Conservation (phyloP, 2,797 vertebrate genomes). For the Zalophus californianus region DNA sequence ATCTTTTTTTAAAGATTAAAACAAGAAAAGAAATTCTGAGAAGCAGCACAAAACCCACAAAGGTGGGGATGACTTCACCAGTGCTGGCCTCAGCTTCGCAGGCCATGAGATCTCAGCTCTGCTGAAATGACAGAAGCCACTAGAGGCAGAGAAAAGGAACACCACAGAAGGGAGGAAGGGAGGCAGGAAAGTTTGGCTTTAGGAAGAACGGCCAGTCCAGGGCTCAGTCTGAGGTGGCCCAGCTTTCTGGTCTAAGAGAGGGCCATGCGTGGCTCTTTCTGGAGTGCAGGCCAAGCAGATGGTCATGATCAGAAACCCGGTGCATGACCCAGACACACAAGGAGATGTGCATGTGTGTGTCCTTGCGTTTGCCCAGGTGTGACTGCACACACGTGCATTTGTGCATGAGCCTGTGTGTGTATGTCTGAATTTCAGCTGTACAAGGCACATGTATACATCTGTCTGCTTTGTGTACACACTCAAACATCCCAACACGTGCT, state of each 20-base stretch:
- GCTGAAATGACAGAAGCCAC: neutral
- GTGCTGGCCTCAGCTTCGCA: neutral
- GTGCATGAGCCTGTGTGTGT: neutral
- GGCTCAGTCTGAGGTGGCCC: neutral
- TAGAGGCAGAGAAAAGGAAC: neutral
- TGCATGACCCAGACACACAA: neutral
- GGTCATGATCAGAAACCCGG: neutral
- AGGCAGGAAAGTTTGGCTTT: neutral
- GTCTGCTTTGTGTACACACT: no score
- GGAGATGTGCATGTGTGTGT: neutral
- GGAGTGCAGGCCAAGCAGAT: neutral
- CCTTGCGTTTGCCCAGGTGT: neutral
- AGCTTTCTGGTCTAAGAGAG: neutral
- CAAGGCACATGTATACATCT: accelerated
- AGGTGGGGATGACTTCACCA: neutral
- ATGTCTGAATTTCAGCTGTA: accelerated
- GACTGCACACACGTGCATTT: no score
- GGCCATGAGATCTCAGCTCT: no score
- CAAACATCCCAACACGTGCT: neutral
- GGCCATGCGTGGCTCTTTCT: no score
- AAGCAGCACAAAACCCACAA: neutral
- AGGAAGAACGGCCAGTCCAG: no score
- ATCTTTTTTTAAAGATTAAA: neutral
- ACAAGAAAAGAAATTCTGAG: neutral
- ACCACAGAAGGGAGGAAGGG: no score